A percentile compares a stretch with the other conserved stretches of the same genome.
phyloP scores from a whole-genome alignment of 2,797 vertebrate genomes.

The Rhinophrynus dorsalis region DNA sequence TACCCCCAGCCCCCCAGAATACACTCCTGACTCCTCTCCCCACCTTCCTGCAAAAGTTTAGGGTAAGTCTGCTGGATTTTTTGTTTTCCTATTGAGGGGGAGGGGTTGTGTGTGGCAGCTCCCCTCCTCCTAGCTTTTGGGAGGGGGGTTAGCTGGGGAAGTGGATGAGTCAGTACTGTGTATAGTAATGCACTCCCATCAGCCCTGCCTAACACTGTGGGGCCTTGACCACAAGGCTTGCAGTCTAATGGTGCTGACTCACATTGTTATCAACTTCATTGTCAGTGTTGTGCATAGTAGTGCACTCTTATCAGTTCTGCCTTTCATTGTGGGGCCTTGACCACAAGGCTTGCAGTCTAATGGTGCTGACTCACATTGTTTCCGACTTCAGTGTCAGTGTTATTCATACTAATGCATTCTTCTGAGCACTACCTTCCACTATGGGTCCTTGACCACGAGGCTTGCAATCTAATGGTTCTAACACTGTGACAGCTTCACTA shows the following conservation, averaged over 20 bases:
- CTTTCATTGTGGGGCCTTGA: neutral
- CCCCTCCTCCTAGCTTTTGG: neutral
- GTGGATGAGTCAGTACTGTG: slow-evolving; percentile 19
- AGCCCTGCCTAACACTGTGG: neutral
- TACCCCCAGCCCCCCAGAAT: slow-evolving; percentile 2
- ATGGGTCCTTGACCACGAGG: neutral
- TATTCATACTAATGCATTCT: neutral
- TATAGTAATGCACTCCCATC: neutral
- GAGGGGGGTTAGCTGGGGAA: slow-evolving; percentile 12
- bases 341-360: slow-evolving; percentile 16
- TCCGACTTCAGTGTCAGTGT: no score
- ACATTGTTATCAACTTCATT: no score
- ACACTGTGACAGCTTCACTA: no score
- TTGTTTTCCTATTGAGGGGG: neutral
- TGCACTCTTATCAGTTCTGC: neutral
- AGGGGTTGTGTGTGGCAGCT: neutral
- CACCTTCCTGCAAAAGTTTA: slow-evolving; percentile 23
- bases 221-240: slow-evolving; percentile 10
- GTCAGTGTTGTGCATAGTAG: slow-evolving; percentile 1
- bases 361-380: no score
- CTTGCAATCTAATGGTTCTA: slow-evolving; percentile 10
- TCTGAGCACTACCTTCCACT: neutral
- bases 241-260: slow-evolving; percentile 6
- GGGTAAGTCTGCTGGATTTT: slow-evolving; percentile 17
- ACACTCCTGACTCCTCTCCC: neutral